Percentiles rank a stretch among this genome's conserved stretches.
phyloP scores from a whole-genome alignment of 35 echinoderm and acorn worm species.

The Eucidaris tribuloides region DNA sequence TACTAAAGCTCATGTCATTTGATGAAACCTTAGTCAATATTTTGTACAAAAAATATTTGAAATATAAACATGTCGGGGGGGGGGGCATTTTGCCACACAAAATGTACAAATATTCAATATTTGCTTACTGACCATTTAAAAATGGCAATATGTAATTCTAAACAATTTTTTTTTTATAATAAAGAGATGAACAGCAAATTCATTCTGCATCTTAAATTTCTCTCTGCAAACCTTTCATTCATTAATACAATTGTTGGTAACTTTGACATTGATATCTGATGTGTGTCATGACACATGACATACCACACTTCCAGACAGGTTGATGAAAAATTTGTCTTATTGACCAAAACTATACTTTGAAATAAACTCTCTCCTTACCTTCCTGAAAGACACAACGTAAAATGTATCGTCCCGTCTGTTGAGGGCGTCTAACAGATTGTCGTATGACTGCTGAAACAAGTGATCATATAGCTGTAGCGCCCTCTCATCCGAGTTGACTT shows the following conservation, averaged over 20 bases:
- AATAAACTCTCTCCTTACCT: constrained; percentile 36
- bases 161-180: no score
- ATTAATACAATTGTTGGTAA: background rate
- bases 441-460: constrained; percentile 76
- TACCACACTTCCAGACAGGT: background rate
- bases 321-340: background rate
- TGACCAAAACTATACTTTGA: background rate
- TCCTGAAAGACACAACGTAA: constrained; percentile 92
- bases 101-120: no score
- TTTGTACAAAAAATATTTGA: no score
- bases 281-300: background rate
- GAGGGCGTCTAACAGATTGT: constrained; percentile 68
- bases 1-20: no score
- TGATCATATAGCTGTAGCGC: constrained; percentile 84
- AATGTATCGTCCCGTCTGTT: constrained; percentile 89
- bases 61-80: no score
- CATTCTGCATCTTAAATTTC: no score
- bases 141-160: no score
- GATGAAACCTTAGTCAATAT: no score
- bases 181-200: no score
- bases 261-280: background rate
- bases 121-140: no score
- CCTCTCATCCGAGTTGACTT: constrained; percentile 76
- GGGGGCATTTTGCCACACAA: no score
- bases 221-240: no score